phyloP scores from a whole-genome alignment of 2,888 invertebrate species.

The Acronicta leporina region DNA sequence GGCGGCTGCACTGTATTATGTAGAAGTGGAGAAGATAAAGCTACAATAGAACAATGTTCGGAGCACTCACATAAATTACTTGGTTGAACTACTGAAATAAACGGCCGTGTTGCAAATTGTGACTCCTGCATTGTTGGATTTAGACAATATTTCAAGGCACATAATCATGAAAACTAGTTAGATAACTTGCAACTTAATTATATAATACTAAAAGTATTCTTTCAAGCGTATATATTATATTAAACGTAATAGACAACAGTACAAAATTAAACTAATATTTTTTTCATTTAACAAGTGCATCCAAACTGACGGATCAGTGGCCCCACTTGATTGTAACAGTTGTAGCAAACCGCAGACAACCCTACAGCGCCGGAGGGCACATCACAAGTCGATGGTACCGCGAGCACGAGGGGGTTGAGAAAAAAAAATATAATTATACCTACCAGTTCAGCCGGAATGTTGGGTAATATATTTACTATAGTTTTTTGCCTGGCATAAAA shows the following conservation, averaged over 20 bases:
- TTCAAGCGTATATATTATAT: no score
- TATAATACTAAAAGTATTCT: no score
- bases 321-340: slow-evolving; percentile 62
- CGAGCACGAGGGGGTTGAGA: slow-evolving; percentile 57
- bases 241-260: background rate
- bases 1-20: slow-evolving; percentile 36
- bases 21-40: slow-evolving; percentile 17
- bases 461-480: no score
- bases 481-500: no score
- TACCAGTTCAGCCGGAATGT: no score
- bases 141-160: background rate
- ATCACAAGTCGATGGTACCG: slow-evolving; percentile 65
- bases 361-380: slow-evolving; percentile 63
- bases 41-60: slow-evolving; percentile 23
- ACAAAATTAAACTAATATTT: slow-evolving; percentile 41
- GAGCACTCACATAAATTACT: slow-evolving; percentile 46
- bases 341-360: slow-evolving; percentile 58
- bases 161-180: no score
- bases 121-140: slow-evolving; percentile 12
- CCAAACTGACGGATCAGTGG: slow-evolving; percentile 25
- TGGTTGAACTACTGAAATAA: slow-evolving; percentile 29
- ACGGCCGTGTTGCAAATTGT: slow-evolving; percentile 32
- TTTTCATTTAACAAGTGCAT: slow-evolving; percentile 36
- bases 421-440: no score
- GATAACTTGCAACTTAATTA: no score